Evolutionary conservation across 2,888 invertebrate genomes (phyloP).

Genomic region (Lissonota sp.): DNA sequence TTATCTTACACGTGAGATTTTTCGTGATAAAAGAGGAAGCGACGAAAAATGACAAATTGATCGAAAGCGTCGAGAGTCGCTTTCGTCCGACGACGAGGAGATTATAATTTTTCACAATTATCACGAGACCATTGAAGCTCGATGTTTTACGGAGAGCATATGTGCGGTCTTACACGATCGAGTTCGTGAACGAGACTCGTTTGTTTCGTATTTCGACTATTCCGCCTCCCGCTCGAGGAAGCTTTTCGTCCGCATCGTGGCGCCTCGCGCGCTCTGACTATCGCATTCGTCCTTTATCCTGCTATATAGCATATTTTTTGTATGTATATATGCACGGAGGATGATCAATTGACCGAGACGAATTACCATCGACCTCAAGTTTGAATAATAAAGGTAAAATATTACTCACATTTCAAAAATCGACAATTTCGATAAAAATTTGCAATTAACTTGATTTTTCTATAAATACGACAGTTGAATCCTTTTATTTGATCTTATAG

Average conservation of each 20-base stretch:
- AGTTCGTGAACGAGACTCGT: conserved; percentile 74
- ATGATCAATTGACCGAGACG: conserved; percentile 50
- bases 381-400: background rate
- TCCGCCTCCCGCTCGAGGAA: conserved; percentile 69
- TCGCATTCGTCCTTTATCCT: conserved; percentile 23
- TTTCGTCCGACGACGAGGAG: conserved; percentile 54
- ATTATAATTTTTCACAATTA: conserved; percentile 48
- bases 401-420: too few species aligned
- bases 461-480: too few species aligned
- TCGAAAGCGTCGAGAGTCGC: conserved; percentile 17
- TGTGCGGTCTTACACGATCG: conserved; percentile 71
- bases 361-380: conserved; percentile 10
- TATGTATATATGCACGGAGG: conserved; percentile 23
- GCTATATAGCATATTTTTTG: conserved; percentile 24
- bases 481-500: too few species aligned
- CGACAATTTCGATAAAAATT: background rate
- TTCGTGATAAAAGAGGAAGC: too few species aligned
- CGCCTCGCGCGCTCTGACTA: conserved; percentile 54
- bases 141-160: conserved; percentile 69
- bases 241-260: conserved; percentile 25
- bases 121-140: conserved; percentile 65
- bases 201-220: conserved; percentile 82
- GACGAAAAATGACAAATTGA: too few species aligned
- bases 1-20: background rate
- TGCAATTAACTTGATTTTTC: background rate